These are phyloP conservation scores for Uropetala carovei DNA, from an alignment of 2,888 invertebrate genomes.

Conservation along the genomic window DNA sequence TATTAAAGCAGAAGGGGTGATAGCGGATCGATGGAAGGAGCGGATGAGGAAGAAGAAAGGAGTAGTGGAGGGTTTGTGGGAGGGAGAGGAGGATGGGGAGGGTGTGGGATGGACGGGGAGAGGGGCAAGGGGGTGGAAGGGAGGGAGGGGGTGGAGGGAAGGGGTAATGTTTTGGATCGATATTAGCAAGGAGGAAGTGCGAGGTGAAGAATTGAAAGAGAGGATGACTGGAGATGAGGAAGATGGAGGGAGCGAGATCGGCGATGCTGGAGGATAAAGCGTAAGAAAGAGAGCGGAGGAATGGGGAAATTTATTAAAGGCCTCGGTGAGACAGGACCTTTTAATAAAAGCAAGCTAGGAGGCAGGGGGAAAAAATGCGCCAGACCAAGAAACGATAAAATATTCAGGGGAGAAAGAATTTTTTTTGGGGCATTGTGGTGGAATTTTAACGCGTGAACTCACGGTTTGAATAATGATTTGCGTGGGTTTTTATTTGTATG, in stretches of 20 bases:
- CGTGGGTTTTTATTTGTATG: no score
- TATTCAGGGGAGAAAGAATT: no score
- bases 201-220: background rate
- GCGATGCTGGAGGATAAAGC: background rate
- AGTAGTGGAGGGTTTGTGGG: background rate
- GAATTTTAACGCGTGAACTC: no score
- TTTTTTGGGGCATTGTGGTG: no score
- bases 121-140: background rate
- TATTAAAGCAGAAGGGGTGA: slow-evolving; percentile 24
- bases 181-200: slow-evolving; percentile 4
- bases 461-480: no score
- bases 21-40: slow-evolving; percentile 24
- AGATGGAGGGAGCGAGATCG: background rate
- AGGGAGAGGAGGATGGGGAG: background rate
- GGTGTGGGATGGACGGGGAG: background rate
- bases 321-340: background rate
- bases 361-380: no score
- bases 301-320: background rate
- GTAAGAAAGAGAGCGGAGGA: background rate
- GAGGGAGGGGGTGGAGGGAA: background rate
- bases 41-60: background rate
- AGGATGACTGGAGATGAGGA: background rate
- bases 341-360: background rate
- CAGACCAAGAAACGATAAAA: no score
- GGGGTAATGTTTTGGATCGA: slow-evolving; percentile 28